Evolutionary conservation across 1,140 invertebrate species (phyloP), one percentile per base, ranked within the genome.

Genomic region (Paracyclopina nana): DNA sequence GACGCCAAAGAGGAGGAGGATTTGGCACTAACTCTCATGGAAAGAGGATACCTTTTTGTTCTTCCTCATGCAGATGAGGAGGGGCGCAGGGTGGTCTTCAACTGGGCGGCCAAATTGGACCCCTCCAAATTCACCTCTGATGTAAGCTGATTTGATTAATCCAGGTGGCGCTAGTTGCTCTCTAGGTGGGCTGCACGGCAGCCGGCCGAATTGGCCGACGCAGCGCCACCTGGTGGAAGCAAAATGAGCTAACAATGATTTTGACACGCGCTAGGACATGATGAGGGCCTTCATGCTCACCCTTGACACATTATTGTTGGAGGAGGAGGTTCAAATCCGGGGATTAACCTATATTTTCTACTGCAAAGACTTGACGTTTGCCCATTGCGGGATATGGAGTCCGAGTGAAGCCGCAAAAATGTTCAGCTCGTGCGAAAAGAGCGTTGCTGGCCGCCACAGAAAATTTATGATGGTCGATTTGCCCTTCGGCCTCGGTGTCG

Each of bases 401-500:
- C 65, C 84, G 2, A 76, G 68, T 24, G 80, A 85, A 58, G 74
- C 85, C 31, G 69, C 77, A 42, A 76, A 78, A 58, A 57, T 56
- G 9, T 54, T 60, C 30, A 46, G 54, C 75, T 83, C 65, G 61
- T 82, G 26, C 72, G 76, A 58, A 68, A 50, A 80, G 62, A 81
- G 80, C 1, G 78, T 80, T n/a, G 82, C 83, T 1, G 81, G 85
- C 73, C 69, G 82, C 12, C 81, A 84, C 60, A 86, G 87, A 60
- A 69, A 78, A 55, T 79, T 82, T 1, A 80, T 86, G 59, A 80
- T 85, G 54, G 67, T 86, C 16, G 84, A 86, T 60, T 77, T 85
- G 45, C 80, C 81, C 0, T 68, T 72, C 42, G 78, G 73, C 56
- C 79, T 79, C 1, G 72, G 74, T 1, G 77, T 79, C 58, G 69